Conservation (phyloP, 1,140 invertebrate genomes). For the Lucilia cuprina region DNA sequence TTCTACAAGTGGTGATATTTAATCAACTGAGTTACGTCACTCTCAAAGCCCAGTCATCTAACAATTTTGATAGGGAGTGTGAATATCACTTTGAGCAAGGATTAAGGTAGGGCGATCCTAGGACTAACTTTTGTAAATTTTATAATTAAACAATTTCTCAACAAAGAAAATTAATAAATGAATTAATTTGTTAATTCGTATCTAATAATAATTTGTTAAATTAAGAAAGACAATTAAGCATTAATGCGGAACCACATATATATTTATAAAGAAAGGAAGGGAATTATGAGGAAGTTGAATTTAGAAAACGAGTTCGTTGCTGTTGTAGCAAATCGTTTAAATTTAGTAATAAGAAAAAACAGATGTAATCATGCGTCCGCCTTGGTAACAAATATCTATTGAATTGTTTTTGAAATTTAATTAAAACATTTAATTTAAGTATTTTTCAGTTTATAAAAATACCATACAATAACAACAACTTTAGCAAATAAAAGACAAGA, state of each 20-base stretch:
- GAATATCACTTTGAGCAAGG: too few relatives aligned
- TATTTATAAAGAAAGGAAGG: neutral
- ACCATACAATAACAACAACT: neutral
- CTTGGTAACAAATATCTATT: constrained; percentile 17
- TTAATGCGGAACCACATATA: neutral
- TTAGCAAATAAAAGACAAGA: neutral
- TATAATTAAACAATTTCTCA: too few relatives aligned
- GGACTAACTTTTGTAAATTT: too few relatives aligned
- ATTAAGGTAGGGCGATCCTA: too few relatives aligned
- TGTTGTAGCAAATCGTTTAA: neutral
- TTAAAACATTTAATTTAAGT: constrained; percentile 17
- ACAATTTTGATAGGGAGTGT: too few relatives aligned
- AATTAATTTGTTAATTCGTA: neutral
- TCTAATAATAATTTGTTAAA: neutral
- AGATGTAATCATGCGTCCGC: constrained; percentile 12
- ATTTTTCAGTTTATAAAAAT: constrained; percentile 18
- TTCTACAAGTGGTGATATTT: too few relatives aligned
- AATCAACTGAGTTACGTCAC: too few relatives aligned
- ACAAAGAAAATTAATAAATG: too few relatives aligned
- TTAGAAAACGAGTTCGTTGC: neutral
- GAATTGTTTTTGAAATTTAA: neutral
- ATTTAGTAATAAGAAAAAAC: neutral
- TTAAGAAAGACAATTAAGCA: neutral
- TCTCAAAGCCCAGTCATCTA: too few relatives aligned
- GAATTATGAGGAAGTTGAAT: neutral